Base-by-base conservation (phyloP, 2,888 invertebrate genomes). In the Parelbella ahira region DNA sequence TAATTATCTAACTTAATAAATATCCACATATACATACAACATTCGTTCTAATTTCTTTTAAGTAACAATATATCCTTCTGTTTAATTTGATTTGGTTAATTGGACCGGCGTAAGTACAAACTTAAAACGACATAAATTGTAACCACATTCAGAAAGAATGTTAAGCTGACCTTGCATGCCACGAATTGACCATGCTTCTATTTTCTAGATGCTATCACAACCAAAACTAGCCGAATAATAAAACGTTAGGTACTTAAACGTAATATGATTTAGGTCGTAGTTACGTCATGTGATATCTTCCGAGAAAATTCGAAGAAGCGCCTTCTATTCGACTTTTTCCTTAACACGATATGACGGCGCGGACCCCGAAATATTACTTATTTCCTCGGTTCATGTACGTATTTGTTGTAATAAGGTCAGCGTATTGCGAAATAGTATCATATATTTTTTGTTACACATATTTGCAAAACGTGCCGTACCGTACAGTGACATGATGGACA, bases 311-410 rank as follows among this genome's bases (percentile, higher is more conserved):
- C 13, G 20, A 32, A 19, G 24, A 19, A 10, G 23, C 11, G n/a
- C 18, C 8, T 6, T 24, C 15, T 3, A 24, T 20, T 34, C 18
- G 19, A 24, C 33, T 48, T 54, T 53, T 51, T 51, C 49, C 49
- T 42, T 48, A 47, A 48, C 47, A 37, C 49, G 45, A 45, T 43
- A 36, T 44, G 41, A 41, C 47, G 43, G 48, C 44, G 9, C 24
- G 37, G 28, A 38, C 45, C 36, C 38, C 41, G 25, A 51, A 45
- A 48, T 51, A 47, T 44, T 47, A 49, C 48, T 48, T 50, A 50
- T 50, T 49, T 52, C 37, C 45, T 47, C 28, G 23, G 30, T 30
- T 13, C 33, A 27, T 37, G 28, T 47, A 44, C 25, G 36, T 37
- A 42, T 47, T 30, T 37, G 29, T 27, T 36, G 42, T 45, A 46